Conservation (phyloP, 37 sponge, comb jelly and placozoan genomes). For the Oopsacas minuta region DNA sequence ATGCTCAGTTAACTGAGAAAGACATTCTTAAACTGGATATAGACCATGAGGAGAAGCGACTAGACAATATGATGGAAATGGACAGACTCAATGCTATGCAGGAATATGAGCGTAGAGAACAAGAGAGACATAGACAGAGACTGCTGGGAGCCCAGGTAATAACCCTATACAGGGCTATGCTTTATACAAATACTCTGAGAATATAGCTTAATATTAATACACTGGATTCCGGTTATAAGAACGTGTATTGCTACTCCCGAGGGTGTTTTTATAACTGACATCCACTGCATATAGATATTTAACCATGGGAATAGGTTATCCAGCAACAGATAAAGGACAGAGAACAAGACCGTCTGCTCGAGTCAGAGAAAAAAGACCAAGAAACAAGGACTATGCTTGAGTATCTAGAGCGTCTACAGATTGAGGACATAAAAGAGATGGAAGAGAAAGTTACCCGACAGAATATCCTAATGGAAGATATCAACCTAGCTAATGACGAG, state of each 20-base stretch:
- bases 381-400: constrained; percentile 81
- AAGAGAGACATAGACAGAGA: constrained; percentile 18
- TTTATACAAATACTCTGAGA: background rate
- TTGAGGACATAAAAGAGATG: constrained; percentile 76
- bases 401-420: constrained; percentile 43
- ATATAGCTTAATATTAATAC: no score
- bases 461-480: constrained; percentile 77
- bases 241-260: background rate
- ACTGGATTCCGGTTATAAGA: background rate
- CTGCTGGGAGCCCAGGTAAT: constrained; percentile 9
- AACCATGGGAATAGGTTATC: constrained; percentile 37
- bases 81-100: constrained; percentile 61
- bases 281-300: background rate
- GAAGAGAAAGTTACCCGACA: constrained; percentile 67
- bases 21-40: constrained; percentile 47
- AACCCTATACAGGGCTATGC: background rate
- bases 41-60: constrained; percentile 64
- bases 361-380: constrained; percentile 85
- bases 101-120: constrained; percentile 60
- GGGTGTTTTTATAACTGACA: background rate
- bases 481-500: constrained; percentile 48
- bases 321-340: constrained; percentile 69
- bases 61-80: constrained; percentile 92
- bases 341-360: constrained; percentile 76
- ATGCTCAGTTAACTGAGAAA: constrained; percentile 87